These are phyloP conservation scores for Poecile montanus DNA, from an alignment of 2,797 vertebrate genomes.

Conservation along the genomic window DNA sequence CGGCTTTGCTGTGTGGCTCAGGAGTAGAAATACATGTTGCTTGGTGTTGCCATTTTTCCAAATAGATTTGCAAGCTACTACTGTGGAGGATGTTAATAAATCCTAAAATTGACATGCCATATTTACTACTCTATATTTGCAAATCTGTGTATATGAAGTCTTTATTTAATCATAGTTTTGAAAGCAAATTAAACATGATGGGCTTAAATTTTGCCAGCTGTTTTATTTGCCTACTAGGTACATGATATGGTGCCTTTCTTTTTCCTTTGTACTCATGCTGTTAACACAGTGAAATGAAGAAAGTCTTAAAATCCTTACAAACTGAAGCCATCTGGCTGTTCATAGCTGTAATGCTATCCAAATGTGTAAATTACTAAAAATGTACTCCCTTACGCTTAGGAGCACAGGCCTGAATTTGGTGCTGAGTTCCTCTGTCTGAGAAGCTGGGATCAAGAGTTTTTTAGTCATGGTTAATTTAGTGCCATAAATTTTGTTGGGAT, in stretches of 20 bases:
- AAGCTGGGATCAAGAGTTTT: neutral
- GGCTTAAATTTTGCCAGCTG: neutral
- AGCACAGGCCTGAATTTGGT: neutral
- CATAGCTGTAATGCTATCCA: neutral
- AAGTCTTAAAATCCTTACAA: neutral
- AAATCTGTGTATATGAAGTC: neutral
- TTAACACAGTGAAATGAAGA: neutral
- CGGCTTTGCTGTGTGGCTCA: neutral
- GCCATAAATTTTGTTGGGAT: neutral
- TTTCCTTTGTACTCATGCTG: neutral
- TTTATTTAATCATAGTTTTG: neutral
- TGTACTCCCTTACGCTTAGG: neutral
- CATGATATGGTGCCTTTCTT: neutral
- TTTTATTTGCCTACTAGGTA: neutral
- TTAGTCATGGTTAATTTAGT: neutral
- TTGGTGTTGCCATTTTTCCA: neutral
- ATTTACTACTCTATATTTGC: neutral
- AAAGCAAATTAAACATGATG: neutral
- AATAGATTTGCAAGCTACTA: neutral
- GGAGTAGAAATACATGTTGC: neutral
- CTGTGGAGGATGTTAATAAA: neutral
- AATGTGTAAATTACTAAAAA: neutral
- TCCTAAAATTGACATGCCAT: neutral
- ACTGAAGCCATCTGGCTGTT: slow-evolving; percentile 16
- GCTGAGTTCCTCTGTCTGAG: neutral